Evolutionary conservation across 2,797 vertebrate species (phyloP).

Genomic region (Micrastur ruficollis): DNA sequence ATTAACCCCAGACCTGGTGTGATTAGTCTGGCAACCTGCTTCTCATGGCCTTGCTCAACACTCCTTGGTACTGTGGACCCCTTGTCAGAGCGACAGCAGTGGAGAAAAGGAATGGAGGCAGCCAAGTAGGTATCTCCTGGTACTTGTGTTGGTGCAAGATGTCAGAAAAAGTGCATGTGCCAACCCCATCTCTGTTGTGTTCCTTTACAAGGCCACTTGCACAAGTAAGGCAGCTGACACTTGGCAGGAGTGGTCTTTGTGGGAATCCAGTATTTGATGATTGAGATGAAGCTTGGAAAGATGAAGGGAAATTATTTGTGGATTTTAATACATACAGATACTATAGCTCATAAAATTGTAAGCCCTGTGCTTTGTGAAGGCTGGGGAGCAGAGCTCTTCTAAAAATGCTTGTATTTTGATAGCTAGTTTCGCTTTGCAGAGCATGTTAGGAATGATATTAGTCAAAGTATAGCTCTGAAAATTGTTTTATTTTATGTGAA

Average conservation of each 20-base stretch:
- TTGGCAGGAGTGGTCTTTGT: background rate
- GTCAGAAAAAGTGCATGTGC: background rate
- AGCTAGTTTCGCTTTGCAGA: background rate
- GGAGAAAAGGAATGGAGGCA: background rate
- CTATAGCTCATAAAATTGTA: background rate
- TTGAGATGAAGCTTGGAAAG: background rate
- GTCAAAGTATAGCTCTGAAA: background rate
- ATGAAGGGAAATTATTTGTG: background rate
- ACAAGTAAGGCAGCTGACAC: background rate
- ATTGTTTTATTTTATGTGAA: background rate
- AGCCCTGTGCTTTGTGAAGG: background rate
- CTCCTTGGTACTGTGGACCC: background rate
- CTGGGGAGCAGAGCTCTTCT: background rate
- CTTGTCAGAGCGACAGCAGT: background rate
- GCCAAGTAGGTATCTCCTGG: background rate
- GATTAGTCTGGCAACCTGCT: background rate
- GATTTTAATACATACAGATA: background rate
- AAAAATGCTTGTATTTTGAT: background rate
- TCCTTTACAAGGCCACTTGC: background rate
- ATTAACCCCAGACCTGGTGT: background rate
- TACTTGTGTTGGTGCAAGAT: background rate
- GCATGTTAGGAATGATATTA: rapidly evolving
- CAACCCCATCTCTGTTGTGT: background rate
- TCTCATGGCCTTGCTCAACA: background rate
- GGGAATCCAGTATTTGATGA: background rate